phyloP scores from a whole-genome alignment of 2,113 vertebrate genomes.

The Sceloporus tristichus region DNA sequence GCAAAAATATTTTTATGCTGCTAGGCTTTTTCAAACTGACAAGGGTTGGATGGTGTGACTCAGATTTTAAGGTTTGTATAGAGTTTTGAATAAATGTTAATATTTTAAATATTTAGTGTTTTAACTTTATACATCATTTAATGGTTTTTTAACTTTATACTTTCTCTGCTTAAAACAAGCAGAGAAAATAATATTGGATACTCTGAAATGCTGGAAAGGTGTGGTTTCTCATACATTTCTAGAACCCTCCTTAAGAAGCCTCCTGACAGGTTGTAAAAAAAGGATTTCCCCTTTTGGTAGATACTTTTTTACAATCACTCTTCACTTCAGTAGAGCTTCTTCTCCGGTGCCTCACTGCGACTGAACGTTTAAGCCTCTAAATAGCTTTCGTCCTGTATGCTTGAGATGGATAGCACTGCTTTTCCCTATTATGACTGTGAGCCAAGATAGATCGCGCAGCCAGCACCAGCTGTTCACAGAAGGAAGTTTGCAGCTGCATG shows the following conservation, averaged over 20 bases:
- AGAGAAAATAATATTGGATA: neutral
- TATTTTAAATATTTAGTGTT: too few species aligned
- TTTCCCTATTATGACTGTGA: slow-evolving; percentile 15
- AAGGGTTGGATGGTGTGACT: too few species aligned
- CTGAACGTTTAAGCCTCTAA: slow-evolving; percentile 27
- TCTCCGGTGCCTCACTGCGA: neutral
- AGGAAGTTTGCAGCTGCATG: neutral
- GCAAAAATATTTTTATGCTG: too few species aligned
- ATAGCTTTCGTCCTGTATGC: neutral
- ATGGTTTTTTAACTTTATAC: too few species aligned
- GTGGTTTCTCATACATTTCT: neutral
- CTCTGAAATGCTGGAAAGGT: neutral
- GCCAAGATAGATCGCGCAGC: neutral
- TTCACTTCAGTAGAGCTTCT: neutral
- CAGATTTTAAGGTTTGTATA: too few species aligned
- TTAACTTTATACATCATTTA: too few species aligned
- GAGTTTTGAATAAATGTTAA: too few species aligned
- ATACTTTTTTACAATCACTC: neutral
- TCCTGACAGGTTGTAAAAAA: neutral
- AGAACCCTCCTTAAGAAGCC: neutral
- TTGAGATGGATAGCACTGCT: slow-evolving; percentile 22
- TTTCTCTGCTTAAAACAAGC: neutral
- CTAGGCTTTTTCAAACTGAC: too few species aligned
- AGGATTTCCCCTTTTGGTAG: neutral
- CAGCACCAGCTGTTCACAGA: slow-evolving; percentile 13